phyloP scores from a whole-genome alignment of 2,888 invertebrate species.

The Euphydryas editha region DNA sequence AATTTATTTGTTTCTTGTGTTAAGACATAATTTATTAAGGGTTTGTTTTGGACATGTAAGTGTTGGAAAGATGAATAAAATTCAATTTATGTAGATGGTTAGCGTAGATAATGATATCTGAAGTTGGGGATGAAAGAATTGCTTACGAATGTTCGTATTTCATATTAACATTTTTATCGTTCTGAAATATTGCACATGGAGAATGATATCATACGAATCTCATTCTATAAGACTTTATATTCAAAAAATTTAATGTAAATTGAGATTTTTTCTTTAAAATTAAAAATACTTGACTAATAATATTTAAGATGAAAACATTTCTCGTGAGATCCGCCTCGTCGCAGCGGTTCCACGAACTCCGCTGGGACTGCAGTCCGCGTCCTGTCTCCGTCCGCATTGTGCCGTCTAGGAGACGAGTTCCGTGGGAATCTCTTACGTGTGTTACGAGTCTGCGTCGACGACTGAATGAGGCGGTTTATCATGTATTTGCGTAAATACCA shows the following conservation, averaged over 20 bases:
- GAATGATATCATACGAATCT: no score
- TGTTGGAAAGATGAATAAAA: slow-evolving; percentile 4
- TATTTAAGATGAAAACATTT: slow-evolving; percentile 21
- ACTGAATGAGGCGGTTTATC: not conserved
- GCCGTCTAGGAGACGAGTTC: slow-evolving; percentile 16
- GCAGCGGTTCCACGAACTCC: slow-evolving; percentile 48
- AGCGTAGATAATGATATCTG: not conserved
- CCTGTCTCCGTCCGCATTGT: slow-evolving; percentile 17
- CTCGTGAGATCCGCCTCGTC: slow-evolving; percentile 46
- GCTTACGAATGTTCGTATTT: no score
- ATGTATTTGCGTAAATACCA: not conserved
- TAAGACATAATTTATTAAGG: slow-evolving; percentile 21
- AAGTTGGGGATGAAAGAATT: not conserved
- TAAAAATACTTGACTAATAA: not conserved
- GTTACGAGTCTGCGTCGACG: not conserved
- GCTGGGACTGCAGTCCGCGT: slow-evolving; percentile 41
- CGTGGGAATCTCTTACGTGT: slow-evolving; percentile 17
- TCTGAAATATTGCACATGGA: no score
- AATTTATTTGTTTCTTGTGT: slow-evolving; percentile 28
- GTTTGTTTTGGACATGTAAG: slow-evolving; percentile 7
- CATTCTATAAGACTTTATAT: no score
- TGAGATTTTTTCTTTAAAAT: not conserved
- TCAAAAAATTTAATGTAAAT: no score
- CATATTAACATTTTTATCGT: no score
- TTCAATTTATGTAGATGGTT: not conserved